phyloP scores from a whole-genome alignment of 2,888 invertebrate species.

The Apomyelois bistriatella region DNA sequence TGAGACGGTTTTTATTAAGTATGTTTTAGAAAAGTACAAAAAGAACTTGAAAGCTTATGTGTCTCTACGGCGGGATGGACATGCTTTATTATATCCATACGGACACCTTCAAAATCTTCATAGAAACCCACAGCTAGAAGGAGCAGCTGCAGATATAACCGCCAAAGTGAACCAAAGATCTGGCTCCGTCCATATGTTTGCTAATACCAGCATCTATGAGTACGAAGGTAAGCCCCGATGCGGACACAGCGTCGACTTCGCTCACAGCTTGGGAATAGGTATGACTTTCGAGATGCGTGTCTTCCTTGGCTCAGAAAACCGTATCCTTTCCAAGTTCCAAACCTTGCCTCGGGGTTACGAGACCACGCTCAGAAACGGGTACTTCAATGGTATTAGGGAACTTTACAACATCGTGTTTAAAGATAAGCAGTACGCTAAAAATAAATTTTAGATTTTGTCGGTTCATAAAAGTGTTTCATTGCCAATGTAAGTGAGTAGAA shows the following conservation, averaged over 20 bases:
- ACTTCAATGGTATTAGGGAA: conserved; percentile 58
- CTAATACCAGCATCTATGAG: conserved; percentile 46
- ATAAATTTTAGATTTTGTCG: conserved; percentile 19
- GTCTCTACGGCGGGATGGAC: conserved; percentile 86
- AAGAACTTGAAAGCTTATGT: conserved; percentile 81
- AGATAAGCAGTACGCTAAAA: conserved; percentile 39
- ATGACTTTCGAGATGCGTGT: conserved; percentile 61
- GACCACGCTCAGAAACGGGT: conserved; percentile 47
- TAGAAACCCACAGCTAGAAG: conserved; percentile 23
- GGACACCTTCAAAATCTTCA: conserved; percentile 56
- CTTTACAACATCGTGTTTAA: conserved; percentile 46
- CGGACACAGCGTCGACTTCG: conserved; percentile 66
- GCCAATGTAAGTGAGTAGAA: conserved; percentile 24
- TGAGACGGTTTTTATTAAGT: conserved; percentile 81
- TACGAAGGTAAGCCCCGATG: conserved; percentile 48
- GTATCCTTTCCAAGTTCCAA: conserved; percentile 54
- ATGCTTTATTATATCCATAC: conserved; percentile 82
- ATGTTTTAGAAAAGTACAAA: conserved; percentile 72
- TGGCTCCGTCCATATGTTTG: conserved; percentile 45
- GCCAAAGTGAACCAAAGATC: conserved; percentile 53
- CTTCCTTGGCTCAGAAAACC: conserved; percentile 46
- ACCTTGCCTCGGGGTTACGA: conserved; percentile 52
- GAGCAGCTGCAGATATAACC: conserved; percentile 44
- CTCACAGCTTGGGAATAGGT: conserved; percentile 37
- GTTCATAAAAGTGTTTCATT: conserved; percentile 15